These are phyloP conservation scores for Dissostichus mawsoni DNA, from an alignment of 2,113 vertebrate species.

Conservation along the genomic window DNA sequence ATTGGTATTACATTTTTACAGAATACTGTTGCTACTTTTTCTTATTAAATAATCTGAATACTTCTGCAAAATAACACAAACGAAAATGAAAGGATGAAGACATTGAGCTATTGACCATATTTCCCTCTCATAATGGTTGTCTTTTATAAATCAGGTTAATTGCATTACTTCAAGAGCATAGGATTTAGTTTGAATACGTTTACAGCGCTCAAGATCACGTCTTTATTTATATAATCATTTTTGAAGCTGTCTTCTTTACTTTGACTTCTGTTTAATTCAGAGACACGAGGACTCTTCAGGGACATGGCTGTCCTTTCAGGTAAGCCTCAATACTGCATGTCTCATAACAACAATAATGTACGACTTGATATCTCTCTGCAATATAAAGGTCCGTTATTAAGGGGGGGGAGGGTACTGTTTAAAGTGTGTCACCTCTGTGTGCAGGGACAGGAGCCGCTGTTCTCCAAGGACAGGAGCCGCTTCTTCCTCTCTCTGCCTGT, in stretches of 20 bases:
- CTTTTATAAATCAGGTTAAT: too few relatives aligned
- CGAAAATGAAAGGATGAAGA: too few relatives aligned
- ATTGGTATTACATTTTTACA: too few relatives aligned
- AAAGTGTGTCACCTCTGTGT: constrained; percentile 9
- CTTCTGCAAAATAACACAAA: too few relatives aligned
- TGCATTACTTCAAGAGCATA: not conserved
- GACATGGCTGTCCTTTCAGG: constrained; percentile 94
- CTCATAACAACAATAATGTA: not conserved
- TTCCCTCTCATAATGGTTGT: too few relatives aligned
- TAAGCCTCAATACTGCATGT: constrained; percentile 61
- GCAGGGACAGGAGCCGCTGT: constrained; percentile 91
- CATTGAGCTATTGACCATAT: too few relatives aligned
- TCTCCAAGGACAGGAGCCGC: constrained; percentile 89
- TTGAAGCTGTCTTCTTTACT: not conserved
- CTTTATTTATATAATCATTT: not conserved
- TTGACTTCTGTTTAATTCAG: constrained; percentile 76
- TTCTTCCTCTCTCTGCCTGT: constrained; percentile 94
- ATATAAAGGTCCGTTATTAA: not conserved
- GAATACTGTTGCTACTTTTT: too few relatives aligned
- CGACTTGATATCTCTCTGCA: not conserved
- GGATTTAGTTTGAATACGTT: too few relatives aligned
- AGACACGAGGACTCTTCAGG: constrained; percentile 93
- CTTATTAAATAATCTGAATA: too few relatives aligned
- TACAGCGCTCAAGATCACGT: not conserved
- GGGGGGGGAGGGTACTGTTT: not conserved